Evolutionary conservation across 2,113 vertebrate genomes (phyloP), one percentile per base, ranked within the genome.

Genomic region (Tricholaema leucomelas): DNA sequence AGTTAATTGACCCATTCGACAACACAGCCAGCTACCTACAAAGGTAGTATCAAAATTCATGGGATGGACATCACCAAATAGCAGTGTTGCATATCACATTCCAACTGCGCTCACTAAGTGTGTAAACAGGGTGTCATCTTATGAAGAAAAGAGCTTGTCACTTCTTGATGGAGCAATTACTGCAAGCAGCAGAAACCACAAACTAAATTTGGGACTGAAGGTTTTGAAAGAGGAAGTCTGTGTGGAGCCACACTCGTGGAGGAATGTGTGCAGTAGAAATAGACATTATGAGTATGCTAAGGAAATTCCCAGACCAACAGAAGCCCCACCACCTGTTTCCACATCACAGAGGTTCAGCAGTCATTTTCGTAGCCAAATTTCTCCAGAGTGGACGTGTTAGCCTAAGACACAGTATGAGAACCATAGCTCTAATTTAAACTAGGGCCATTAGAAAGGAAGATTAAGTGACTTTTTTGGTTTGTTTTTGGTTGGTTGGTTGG

Each of bases 161-260:
- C 21, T 72, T 79, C 66, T 67, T 79, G 35, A 52, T 20, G 27
- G n/a, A 76, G 63, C 85, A 91, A 79, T 36, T 75, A 31, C 67
- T 79, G 56, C 63, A 81, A 90, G 63, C 30, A 81, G 85, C 85
- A 90, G 40, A 75, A 92, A 79, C 54, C 61, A 44, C 63, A 78
- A 66, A 33, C 50, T 93, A 71, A 56, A 58, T 72, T 55, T 63
- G n/a, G 48, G 81, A 40, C 35, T 76, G 42, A 86, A 75, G 33
- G 27, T 91, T 86, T 69, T 72, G 65, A 81, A 96, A 96, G 88
- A 95, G 92, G 86, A 90, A 95, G 67, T 72, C 35, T 60, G 33
- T 33, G 56, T 31, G 59, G 38, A 66, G 87, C 71, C 78, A 61
- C 24, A 28, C 19, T 81, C 21, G 1, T 14, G 21, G 59, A 69